A percentile compares a stretch with the other conserved stretches of the same genome.
phyloP scores from a whole-genome alignment of 2,797 vertebrate species.

The Lateolabrax maculatus region DNA sequence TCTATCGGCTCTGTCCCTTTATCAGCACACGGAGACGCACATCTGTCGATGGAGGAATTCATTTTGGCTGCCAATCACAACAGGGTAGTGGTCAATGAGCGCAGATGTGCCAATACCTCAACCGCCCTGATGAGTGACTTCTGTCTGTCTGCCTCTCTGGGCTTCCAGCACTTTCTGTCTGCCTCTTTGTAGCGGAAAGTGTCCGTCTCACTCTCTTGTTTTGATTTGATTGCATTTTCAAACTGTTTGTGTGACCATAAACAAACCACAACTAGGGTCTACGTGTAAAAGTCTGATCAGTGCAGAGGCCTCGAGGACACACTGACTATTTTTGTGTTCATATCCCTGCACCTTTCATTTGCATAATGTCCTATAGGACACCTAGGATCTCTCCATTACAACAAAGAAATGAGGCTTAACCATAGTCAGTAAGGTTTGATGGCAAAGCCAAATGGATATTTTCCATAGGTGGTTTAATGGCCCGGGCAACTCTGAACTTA shows the following conservation, averaged over 20 bases:
- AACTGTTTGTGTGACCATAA: slow-evolving; percentile 9
- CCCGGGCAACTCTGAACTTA: background rate
- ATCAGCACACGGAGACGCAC: slow-evolving; percentile 76
- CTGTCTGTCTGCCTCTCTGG: slow-evolving; percentile 58
- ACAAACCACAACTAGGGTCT: slow-evolving; percentile 1
- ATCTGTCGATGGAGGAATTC: slow-evolving; percentile 83
- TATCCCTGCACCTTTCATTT: slow-evolving; percentile 28
- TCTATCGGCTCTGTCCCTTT: slow-evolving; percentile 66
- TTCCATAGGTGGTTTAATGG: slow-evolving; percentile 9
- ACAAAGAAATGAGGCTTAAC: slow-evolving; percentile 38
- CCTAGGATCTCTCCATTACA: slow-evolving; percentile 30
- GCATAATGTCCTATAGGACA: slow-evolving; percentile 30
- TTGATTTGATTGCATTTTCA: background rate
- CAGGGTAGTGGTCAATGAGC: slow-evolving; percentile 76
- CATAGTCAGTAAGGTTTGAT: slow-evolving; percentile 30
- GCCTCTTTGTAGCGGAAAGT: background rate
- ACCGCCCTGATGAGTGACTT: slow-evolving; percentile 79
- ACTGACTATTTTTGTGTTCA: slow-evolving; percentile 5
- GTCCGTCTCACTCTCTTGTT: slow-evolving; percentile 11
- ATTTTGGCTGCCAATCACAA: slow-evolving; percentile 83
- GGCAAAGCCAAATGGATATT: slow-evolving; percentile 27
- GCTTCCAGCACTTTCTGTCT: slow-evolving; percentile 38
- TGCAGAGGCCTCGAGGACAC: slow-evolving; percentile 13
- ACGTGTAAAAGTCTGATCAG: slow-evolving; percentile 13
- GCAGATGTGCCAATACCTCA: slow-evolving; percentile 79